Evolutionary conservation across 2,797 vertebrate genomes (phyloP), one percentile per base, ranked within the genome.

Genomic region (Rhinatrema bivittatum): DNA sequence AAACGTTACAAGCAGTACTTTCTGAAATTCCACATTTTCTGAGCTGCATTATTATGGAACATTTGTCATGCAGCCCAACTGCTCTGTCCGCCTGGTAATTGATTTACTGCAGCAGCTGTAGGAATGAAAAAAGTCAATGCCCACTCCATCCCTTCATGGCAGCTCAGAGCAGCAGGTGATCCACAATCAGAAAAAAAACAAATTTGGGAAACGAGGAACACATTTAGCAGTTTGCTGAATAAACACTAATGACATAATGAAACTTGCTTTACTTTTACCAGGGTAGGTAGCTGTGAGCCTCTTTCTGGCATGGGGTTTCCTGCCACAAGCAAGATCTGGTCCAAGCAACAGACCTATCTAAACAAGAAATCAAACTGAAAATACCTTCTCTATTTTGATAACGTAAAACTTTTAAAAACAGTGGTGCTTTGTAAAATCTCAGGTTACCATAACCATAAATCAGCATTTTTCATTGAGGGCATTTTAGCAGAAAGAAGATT

Each of bases 31-130:
- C 85, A 82, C 68, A n/a, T 70, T 68, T 68, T 72, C 40, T 64
- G 68, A 80, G 68, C 37, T 53, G 51, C 7, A 14, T 85, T 85
- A 87, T 83, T 84, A 77, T 76, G 76, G 82, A 78, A 66, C 69
- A 57, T 86, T 84, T 91, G 83, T 87, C 86, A 85, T 60, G 60
- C 59, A 72, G 86, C 84, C n/a, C 87, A 90, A 79, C 80, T 65
- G 68, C 65, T 72, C 53, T 82, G 82, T 82, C 79, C 76, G 78
- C 49, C 75, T 56, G 44, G 18, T 59, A 53, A 59, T 4, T 86
- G 85, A 90, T 89, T 90, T 90, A 89, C 72, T 74, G 75, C 54
- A 82, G 84, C 78, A 85, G 88, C 79, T 86, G 76, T 63, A 80
- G 74, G 75, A 77, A 56, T 37, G 49, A 73, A 64, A 75, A 56